Base-by-base conservation (phyloP, 2,888 invertebrate species). In the Poecilobothrus nobilitatus region DNA sequence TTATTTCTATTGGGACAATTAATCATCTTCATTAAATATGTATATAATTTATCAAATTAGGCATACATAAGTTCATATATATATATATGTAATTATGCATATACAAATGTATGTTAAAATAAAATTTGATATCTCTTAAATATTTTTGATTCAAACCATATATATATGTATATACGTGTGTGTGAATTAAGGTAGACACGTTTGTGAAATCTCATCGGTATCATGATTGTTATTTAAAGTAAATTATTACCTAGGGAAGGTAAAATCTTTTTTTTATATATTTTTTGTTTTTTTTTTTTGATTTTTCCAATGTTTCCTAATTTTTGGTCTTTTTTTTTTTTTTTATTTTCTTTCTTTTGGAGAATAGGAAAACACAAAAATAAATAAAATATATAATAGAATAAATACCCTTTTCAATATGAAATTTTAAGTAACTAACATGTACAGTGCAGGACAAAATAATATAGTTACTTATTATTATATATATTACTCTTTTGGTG, bases 211-310 rank as follows among this genome's bases (percentile, higher is more conserved):
- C 53, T 15, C 53, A 53, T 53, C 18, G 53, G 53, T 53, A 53
- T n/a, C 53, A 53, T 53, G 53, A 53, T 53, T 53, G 53, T 53
- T 53, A 53, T 53, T 53, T 53, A 53, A 53, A 53, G 53, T 18
- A 53, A 53, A 53, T 37, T 53, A 53, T 53, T n/a, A 53, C 15
- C 53, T 53, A 18, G 53, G 53, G 53, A 53, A 18, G 15, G n/a
- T 6, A 18, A n/a, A 53, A 53, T 53, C 53, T 15, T 53, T 37
- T 7, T 7, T 7, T 7, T 8, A 34, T 10, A 37, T 37, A 37
- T 37, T 37, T 12, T 37, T 37, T 12, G 12, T 37, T 53, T 53
- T 53, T 18, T 53, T 53, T 53, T 53, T 18, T n/a, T n/a, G n/a
- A 53, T 15, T 53, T 53, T 53, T 53, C 6, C 12, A 5, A 27